Evolutionary conservation across 2,113 vertebrate genomes (phyloP).

Genomic region (Stercorarius parasiticus): DNA sequence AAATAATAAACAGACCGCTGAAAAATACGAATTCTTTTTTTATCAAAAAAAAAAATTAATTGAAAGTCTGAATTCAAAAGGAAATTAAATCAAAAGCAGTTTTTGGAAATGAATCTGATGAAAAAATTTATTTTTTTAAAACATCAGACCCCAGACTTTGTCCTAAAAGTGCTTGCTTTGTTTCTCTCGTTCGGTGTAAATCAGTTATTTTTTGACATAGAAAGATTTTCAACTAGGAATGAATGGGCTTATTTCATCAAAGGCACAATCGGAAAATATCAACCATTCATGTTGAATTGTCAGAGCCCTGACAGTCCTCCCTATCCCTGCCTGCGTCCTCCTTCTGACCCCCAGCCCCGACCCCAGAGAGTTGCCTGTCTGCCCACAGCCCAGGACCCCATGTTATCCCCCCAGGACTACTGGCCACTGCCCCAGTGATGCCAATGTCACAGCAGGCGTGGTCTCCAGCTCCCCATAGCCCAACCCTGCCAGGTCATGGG

Average conservation of each 20-base stretch:
- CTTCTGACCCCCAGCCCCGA: accelerated
- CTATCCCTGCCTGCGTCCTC: not conserved
- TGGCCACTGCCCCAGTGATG: accelerated
- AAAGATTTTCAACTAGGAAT: not conserved
- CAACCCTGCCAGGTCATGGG: not conserved
- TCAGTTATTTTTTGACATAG: not conserved
- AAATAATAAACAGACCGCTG: not conserved
- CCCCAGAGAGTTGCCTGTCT: accelerated
- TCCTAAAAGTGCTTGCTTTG: accelerated
- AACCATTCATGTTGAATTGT: not conserved
- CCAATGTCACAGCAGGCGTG: not conserved
- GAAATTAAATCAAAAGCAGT: not conserved
- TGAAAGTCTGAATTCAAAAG: not conserved
- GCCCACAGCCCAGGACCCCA: accelerated
- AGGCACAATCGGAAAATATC: not conserved
- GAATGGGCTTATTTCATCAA: not conserved
- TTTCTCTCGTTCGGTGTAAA: not conserved
- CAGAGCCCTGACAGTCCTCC: not conserved
- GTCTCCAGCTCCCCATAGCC: not conserved
- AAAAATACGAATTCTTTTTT: not conserved
- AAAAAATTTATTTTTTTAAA: not conserved
- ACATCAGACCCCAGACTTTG: not conserved
- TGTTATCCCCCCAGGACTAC: accelerated
- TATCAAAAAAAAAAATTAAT: not conserved
- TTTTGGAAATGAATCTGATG: not conserved